Evolutionary conservation across 2,888 invertebrate species (phyloP), one percentile per base, ranked within the genome.

Genomic region (Tetranychus piercei): DNA sequence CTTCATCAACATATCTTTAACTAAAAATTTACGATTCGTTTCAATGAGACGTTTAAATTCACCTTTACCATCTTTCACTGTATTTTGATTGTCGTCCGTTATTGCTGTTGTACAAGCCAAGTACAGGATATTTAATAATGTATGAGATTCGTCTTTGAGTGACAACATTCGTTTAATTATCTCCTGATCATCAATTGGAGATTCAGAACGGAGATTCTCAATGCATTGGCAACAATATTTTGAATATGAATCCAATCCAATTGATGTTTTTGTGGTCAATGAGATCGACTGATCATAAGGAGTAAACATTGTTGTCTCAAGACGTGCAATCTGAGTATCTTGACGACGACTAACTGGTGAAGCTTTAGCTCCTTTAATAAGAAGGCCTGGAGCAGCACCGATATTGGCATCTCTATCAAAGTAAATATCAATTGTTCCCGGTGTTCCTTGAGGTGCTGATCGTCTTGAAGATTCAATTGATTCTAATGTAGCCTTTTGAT

Each of bases 341-440:
- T 89, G 88, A 78, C 83, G 80, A n/a, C 76, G 11, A 6, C 71
- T 72, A 1, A 69, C 74, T 8, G 75, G 15, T 43, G 90, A 90
- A 0, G 93, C 91, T 84, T 94, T 94, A 81, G 95, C 86, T 69
- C 94, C 94, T 78, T 92, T 87, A 76, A 95, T 84, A 83, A 93
- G 92, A 15, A 94, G 86, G 74, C 94, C 94, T 65, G 92, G 92
- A 73, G 90, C 87, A 80, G 87, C 87, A 74, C 75, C 75, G 43
- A 76, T 75, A 44, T 55, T 71, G 18, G 55, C 43, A 18, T 88
- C 86, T 65, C 87, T 86, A 65, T 76, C 76, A 22, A 72, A 76
- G 7, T 72, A 15, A 43, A 73, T 73, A 4, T 71, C 70, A 6
- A 76, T 22, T 43, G 66, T 55, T 22, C 65, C n/a, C 34, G 44